Base-by-base conservation (phyloP, 2,888 invertebrate genomes). In the Erpobdella octoculata region DNA sequence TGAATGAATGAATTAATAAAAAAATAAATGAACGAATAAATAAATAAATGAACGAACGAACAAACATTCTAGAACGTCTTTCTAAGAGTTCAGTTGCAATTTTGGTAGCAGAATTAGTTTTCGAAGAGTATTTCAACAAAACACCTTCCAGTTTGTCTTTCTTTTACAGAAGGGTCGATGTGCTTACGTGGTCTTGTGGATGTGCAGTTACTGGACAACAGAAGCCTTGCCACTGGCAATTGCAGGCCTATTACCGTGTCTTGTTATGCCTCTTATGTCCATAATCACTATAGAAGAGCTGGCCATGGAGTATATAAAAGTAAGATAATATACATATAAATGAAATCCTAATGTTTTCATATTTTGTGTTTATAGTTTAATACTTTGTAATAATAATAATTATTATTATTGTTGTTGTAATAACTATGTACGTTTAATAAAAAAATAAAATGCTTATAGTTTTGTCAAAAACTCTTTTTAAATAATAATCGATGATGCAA, bases 121-220 rank as follows among this genome's bases (percentile, higher is more conserved):
- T 66, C 9, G 9, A 15, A 8, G 25, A 15, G 59, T 28, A 59
- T 59, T 21, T 59, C 21, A 59, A 28, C 18, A 15, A 6, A 25
- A 21, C 3, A 15, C 25, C n/a, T 59, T 59, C 1, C 15, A 3
- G 59, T 3, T 21, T 59, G 2, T 59, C 21, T 53, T 53, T 1
- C 21, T 53, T n/a, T 21, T 53, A 53, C 33, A 38, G 68, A 31
- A 68, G 48, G 68, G 68, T 31, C 41, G 35, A 31, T 68, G 68
- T 41, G 46, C 48, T 3, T 68, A 68, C 31, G 68, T 68, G 3
- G 68, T 68, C 37, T 46, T 68, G 33, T 68, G 68, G 68, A 68
- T 68, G 68, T 68, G 68, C 48, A 68, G 46, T 68, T 68, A 68
- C 48, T 68, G 68, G 68, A 68, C 68, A 12, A 68, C 68, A n/a